These are phyloP conservation scores for Sinopyrophorus schimmeli DNA, from an alignment of 2,888 invertebrate genomes.

Conservation along the genomic window DNA sequence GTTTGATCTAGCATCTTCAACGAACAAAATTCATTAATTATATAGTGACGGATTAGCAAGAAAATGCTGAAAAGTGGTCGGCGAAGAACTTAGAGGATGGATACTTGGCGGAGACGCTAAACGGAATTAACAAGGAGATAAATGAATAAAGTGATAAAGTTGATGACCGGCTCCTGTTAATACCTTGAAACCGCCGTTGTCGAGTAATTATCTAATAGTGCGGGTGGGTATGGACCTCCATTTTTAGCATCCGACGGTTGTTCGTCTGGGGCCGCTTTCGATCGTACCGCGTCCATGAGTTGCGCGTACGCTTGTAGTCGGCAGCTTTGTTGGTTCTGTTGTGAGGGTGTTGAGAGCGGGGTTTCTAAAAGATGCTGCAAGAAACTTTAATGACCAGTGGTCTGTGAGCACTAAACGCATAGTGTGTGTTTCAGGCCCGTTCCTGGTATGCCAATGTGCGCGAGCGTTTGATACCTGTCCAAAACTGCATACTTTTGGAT, in stretches of 20 bases:
- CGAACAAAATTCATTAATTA: no score
- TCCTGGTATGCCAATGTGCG: slow-evolving; percentile 27
- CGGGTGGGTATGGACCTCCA: slow-evolving; percentile 46
- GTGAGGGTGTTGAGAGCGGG: slow-evolving; percentile 35
- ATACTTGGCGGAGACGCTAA: no score
- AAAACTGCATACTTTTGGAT: slow-evolving; percentile 9
- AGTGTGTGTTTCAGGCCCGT: slow-evolving; percentile 25
- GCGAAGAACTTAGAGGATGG: no score
- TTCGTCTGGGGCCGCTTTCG: slow-evolving; percentile 32
- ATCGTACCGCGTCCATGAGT: slow-evolving; percentile 34
- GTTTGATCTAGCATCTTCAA: no score
- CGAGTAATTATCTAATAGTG: slow-evolving; percentile 36
- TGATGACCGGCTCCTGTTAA: slow-evolving; percentile 20
- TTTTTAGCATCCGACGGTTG: slow-evolving; percentile 43
- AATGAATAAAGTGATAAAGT: slow-evolving; percentile 2
- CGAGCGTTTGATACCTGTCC: slow-evolving; percentile 25
- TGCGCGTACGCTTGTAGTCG: slow-evolving; percentile 34
- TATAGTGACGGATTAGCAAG: no score
- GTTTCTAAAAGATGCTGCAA: slow-evolving; percentile 37
- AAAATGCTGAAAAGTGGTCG: no score
- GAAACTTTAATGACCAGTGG: slow-evolving; percentile 36
- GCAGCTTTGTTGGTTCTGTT: slow-evolving; percentile 36
- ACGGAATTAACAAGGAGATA: background rate
- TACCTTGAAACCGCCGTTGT: slow-evolving; percentile 30
- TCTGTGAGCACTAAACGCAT: slow-evolving; percentile 27